Evolutionary conservation across 2,888 invertebrate genomes (phyloP).

Genomic region (Rosalia funebris): DNA sequence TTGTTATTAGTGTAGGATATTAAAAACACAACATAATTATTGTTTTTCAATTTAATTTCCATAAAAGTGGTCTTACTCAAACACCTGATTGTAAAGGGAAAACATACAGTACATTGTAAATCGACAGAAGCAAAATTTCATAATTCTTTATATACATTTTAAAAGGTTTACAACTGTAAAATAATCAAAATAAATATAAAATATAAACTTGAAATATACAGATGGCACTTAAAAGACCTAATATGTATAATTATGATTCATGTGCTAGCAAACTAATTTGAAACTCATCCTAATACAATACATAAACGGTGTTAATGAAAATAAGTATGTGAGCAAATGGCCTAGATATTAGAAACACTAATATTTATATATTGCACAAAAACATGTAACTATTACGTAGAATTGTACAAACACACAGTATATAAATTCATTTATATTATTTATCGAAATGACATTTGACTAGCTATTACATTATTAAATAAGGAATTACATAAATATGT

Average conservation of each 20-base stretch:
- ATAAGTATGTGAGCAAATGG: conserved; percentile 33
- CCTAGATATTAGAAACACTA: conserved; percentile 34
- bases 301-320: conserved; percentile 30
- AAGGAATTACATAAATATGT: conserved; percentile 47
- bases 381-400: conserved; percentile 18
- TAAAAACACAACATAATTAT: conserved; percentile 5
- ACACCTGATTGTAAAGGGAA: conserved; percentile 51
- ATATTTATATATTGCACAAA: conserved; percentile 36
- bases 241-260: conserved; percentile 20
- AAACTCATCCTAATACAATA: conserved; percentile 23
- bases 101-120: conserved; percentile 47
- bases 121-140: conserved; percentile 48
- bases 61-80: conserved; percentile 51
- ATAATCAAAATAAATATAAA: conserved; percentile 45
- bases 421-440: conserved; percentile 34
- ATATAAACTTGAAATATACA: conserved; percentile 43
- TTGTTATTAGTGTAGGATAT: not conserved
- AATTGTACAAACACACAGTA: conserved; percentile 41
- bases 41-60: conserved; percentile 43
- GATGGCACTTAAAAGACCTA: conserved; percentile 36
- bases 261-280: conserved; percentile 27
- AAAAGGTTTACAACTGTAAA: conserved; percentile 39
- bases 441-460: conserved; percentile 40
- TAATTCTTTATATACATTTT: conserved; percentile 42
- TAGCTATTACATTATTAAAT: conserved; percentile 41